Base-by-base conservation (phyloP, 2,888 invertebrate genomes). In the Pharmacophagus antenor region DNA sequence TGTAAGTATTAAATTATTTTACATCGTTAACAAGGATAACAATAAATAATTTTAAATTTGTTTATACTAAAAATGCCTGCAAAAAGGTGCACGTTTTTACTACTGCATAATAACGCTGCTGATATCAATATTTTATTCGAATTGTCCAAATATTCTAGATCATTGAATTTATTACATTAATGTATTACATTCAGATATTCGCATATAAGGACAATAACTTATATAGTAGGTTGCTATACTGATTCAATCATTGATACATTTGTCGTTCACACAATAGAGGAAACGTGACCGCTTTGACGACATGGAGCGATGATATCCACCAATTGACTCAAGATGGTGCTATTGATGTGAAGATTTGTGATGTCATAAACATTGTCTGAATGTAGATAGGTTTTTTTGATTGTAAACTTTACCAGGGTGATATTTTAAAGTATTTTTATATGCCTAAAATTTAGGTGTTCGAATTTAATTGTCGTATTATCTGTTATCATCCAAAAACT, bases 221-320 rank as follows among this genome's bases (percentile, higher is more conserved):
- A n/a, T n/a, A 41, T 51, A 56, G 46, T 46, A 31, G 56, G 56
- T 37, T 54, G 48, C 49, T 53, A 52, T 41, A 56, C 31, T 42
- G 61, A 56, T 61, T 20, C 55, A 46, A 46, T 47, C 56, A 61
- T 50, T 55, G 59, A 60, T 61, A 56, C 56, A 52, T 55, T 61
- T 61, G 76, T 72, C 63, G 77, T 86, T 85, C 85, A 80, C 85
- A 87, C 83, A 84, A 84, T 74, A 79, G 78, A 67, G 67, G 73
- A 74, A 80, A 85, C 88, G 88, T 88, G 88, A 88, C 74, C 70
- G 70, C 72, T 70, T 61, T 71, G 71, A 73, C 71, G 86, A 88
- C 87, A 76, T 69, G 77, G 71, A 79, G 77, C 72, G 63, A 67
- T 69, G 88, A 88, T 88, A 84, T 57, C 56, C 49, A 41, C 53